Conservation (phyloP, 2,888 invertebrate genomes). For the Stenodema calcarata region DNA sequence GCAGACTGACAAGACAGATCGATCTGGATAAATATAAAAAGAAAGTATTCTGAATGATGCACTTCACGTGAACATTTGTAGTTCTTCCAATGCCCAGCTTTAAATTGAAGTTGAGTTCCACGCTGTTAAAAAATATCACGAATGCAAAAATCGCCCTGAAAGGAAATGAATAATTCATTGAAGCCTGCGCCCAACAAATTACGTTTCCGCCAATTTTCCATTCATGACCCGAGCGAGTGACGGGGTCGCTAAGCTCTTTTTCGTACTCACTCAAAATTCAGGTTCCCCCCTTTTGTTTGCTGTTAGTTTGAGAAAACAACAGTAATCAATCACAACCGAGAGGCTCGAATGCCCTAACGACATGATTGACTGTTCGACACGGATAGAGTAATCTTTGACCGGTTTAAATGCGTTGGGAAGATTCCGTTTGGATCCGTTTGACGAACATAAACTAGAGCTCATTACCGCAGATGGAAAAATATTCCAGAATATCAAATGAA, state of each 20-base stretch:
- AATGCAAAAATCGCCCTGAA: neutral
- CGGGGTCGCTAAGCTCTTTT: neutral
- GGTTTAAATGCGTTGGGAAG: neutral
- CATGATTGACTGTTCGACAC: neutral
- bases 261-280: neutral
- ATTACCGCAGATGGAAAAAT: neutral
- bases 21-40: too few species aligned
- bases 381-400: neutral
- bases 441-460: neutral
- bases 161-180: neutral
- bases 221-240: neutral
- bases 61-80: too few species aligned
- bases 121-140: neutral
- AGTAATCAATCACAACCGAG: neutral
- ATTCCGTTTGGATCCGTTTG: neutral
- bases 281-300: neutral
- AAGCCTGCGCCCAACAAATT: neutral
- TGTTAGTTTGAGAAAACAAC: neutral
- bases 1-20: too few species aligned
- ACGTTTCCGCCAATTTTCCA: neutral
- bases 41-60: too few species aligned
- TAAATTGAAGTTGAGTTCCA: too few species aligned
- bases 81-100: too few species aligned
- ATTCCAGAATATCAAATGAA: neutral
- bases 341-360: neutral